phyloP scores from a whole-genome alignment of 2,113 vertebrate species.

The Prionailurus bengalensis region DNA sequence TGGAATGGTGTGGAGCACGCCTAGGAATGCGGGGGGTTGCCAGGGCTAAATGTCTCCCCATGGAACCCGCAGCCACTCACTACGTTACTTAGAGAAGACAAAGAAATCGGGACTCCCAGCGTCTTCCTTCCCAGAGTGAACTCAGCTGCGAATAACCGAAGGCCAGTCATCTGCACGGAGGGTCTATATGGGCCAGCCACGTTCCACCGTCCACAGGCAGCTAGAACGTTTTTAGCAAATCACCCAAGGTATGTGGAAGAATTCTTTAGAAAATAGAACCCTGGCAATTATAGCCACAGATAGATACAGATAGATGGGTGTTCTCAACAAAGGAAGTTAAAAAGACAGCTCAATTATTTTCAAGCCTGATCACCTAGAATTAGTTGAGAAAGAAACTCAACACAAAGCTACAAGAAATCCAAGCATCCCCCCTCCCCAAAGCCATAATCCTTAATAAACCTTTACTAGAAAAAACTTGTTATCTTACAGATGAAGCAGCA shows the following conservation, averaged over 20 bases:
- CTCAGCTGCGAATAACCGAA: not conserved
- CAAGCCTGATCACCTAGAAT: not conserved
- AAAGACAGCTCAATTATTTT: not conserved
- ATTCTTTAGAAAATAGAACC: not conserved
- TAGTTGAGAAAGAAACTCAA: not conserved
- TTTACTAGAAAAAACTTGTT: not conserved
- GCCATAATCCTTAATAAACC: not conserved
- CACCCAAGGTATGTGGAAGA: not conserved
- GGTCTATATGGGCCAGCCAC: accelerated
- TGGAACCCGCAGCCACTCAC: accelerated
- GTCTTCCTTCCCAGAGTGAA: not conserved
- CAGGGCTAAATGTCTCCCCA: accelerated
- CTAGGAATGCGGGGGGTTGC: accelerated
- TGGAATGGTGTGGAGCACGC: not conserved
- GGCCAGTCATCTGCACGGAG: not conserved
- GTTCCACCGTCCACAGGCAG: not conserved
- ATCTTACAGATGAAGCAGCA: not conserved
- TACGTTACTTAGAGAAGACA: not conserved
- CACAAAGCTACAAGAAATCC: not conserved
- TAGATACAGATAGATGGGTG: not conserved
- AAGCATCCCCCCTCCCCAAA: not conserved
- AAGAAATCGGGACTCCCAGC: not conserved
- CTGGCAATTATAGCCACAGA: not conserved
- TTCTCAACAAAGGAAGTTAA: not conserved
- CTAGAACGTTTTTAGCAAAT: not conserved